phyloP scores from a whole-genome alignment of 2,797 vertebrate genomes.

The Typhlichthys eigenmanni region DNA sequence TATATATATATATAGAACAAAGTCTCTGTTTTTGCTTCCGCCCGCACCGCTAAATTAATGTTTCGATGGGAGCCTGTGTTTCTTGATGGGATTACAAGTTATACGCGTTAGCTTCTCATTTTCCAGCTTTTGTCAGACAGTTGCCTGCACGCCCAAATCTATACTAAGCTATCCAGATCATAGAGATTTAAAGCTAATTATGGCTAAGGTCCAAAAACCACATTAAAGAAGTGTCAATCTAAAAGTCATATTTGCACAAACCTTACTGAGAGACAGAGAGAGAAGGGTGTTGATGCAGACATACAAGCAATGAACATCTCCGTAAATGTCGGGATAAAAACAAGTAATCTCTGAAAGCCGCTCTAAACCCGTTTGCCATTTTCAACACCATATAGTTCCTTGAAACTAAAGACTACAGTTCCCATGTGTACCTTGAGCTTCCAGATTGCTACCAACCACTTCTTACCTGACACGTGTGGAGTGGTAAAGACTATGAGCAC shows the following conservation, averaged over 20 bases:
- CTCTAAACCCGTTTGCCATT: slow-evolving; percentile 48
- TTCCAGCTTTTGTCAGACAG: slow-evolving; percentile 16
- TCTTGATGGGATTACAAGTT: neutral
- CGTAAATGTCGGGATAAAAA: slow-evolving; percentile 40
- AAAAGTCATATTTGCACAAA: slow-evolving; percentile 13
- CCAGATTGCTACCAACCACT: slow-evolving; percentile 26
- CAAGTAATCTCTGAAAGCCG: slow-evolving; percentile 31
- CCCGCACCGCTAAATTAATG: no score
- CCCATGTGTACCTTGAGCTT: slow-evolving; percentile 20
- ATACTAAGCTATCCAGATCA: slow-evolving; percentile 23
- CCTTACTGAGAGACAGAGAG: slow-evolving; percentile 29
- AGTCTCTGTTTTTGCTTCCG: no score
- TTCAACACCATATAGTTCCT: slow-evolving; percentile 54
- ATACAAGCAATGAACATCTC: slow-evolving; percentile 15
- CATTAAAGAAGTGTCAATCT: slow-evolving; percentile 43
- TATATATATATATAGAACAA: no score
- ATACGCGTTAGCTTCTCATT: slow-evolving; percentile 1
- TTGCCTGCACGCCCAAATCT: slow-evolving; percentile 21
- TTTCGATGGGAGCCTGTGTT: neutral
- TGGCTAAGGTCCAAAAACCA: slow-evolving; percentile 29
- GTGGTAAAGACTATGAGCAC: no score
- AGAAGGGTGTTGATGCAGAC: slow-evolving; percentile 1
- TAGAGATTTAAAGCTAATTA: slow-evolving; percentile 41
- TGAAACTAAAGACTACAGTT: slow-evolving; percentile 39
- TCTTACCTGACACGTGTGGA: no score